A percentile compares a stretch with the other conserved stretches of the same genome.
phyloP scores from a whole-genome alignment of 1,140 invertebrate species.

The Drosophila kurseongensis region DNA sequence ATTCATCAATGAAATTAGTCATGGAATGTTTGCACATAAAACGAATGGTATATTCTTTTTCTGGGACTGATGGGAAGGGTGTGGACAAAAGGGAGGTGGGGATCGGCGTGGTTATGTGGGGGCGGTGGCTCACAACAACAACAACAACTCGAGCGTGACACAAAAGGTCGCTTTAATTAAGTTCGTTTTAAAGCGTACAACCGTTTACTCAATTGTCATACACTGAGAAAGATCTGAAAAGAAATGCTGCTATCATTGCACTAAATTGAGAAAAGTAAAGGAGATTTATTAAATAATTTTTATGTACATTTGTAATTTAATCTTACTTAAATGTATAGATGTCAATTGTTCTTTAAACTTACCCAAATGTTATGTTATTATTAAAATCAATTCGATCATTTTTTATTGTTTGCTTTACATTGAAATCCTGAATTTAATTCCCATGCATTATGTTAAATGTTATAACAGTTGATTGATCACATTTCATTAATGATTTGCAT shows the following conservation, averaged over 20 bases:
- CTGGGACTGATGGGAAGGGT: background rate
- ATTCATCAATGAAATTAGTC: conserved; percentile 78
- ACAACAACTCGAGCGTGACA: conserved; percentile 59
- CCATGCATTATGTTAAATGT: background rate
- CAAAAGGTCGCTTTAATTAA: conserved; percentile 75
- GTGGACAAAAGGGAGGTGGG: background rate
- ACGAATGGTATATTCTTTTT: conserved; percentile 1
- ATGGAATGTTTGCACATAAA: conserved; percentile 43
- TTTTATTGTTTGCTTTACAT: too few species aligned
- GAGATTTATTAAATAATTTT: background rate
- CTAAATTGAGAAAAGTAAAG: background rate
- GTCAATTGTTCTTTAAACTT: too few species aligned
- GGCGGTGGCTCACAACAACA: conserved; percentile 16
- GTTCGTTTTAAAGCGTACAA: conserved; percentile 60
- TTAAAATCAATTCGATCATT: too few species aligned
- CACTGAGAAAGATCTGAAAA: conserved; percentile 23
- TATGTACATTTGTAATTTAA: background rate
- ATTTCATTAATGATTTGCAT: too few species aligned
- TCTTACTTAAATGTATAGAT: too few species aligned
- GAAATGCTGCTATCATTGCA: background rate
- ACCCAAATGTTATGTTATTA: too few species aligned
- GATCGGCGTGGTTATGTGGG: background rate
- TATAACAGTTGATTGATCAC: too few species aligned
- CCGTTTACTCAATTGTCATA: conserved; percentile 52
- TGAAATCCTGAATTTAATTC: too few species aligned